Conservation (phyloP, 1,140 invertebrate genomes). For the Cyclargus thomasi region DNA sequence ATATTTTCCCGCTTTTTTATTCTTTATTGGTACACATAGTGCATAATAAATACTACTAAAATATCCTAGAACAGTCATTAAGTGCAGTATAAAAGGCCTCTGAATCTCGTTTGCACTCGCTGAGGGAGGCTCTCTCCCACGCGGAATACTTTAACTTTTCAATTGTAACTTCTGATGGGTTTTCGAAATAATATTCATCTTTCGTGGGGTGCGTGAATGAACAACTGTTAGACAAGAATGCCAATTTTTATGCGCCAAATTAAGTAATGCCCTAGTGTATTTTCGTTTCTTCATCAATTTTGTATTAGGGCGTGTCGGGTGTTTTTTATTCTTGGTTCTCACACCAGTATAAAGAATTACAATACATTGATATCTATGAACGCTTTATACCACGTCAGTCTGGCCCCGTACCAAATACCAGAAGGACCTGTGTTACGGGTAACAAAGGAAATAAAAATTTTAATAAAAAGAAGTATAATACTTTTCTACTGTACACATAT, state of each 20-base stretch:
- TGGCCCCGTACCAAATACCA: no score
- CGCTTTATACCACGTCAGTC: no score
- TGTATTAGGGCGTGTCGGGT: neutral
- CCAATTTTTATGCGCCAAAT: conserved; percentile 70
- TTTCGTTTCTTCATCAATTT: conserved; percentile 21
- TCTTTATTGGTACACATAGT: no score
- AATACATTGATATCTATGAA: no score
- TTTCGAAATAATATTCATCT: conserved; percentile 72
- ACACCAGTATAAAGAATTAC: no score
- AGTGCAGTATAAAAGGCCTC: conserved; percentile 35
- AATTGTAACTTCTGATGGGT: conserved; percentile 75
- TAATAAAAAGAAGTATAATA: no score
- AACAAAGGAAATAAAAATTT: no score
- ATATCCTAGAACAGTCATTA: conserved; percentile 37
- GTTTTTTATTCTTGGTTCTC: no score
- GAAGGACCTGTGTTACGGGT: no score
- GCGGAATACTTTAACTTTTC: conserved; percentile 74
- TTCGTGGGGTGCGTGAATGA: conserved; percentile 64
- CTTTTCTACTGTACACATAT: no score
- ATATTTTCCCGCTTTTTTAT: no score
- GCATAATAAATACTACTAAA: neutral
- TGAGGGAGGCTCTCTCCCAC: conserved; percentile 57
- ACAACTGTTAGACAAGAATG: conserved; percentile 65
- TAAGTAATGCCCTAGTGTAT: conserved; percentile 57
- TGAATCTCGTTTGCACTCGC: conserved; percentile 68